These are phyloP conservation scores for Antrozous pallidus DNA, from an alignment of 2,797 vertebrate species.

Conservation along the genomic window DNA sequence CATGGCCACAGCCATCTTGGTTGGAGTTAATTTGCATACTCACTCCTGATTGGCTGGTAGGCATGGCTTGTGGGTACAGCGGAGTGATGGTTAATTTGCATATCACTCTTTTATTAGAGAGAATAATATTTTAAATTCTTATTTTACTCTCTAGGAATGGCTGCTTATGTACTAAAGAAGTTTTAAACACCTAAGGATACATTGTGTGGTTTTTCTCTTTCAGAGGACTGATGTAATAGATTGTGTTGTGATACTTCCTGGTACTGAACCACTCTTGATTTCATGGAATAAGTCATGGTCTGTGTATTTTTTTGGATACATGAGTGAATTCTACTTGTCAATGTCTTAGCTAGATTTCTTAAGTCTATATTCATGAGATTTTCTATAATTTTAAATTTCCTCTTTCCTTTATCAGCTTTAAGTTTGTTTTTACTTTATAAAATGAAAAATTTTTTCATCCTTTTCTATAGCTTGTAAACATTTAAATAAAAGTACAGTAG, in stretches of 20 bases:
- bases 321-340: neutral
- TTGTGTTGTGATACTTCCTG: neutral
- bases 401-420: neutral
- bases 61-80: too few relatives aligned
- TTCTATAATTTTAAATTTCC: neutral
- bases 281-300: neutral
- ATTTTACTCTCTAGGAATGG: neutral
- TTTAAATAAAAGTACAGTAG: neutral
- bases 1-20: too few relatives aligned
- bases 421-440: slow-evolving; percentile 23
- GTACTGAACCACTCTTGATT: neutral
- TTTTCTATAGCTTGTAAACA: neutral
- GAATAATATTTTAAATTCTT: neutral
- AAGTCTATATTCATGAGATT: neutral
- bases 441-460: neutral
- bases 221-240: neutral
- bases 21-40: too few relatives aligned
- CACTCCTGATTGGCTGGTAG: too few relatives aligned
- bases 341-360: slow-evolving; percentile 22
- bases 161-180: neutral
- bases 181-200: neutral
- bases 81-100: too few relatives aligned
- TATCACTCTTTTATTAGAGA: too few relatives aligned
- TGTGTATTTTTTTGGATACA: neutral
- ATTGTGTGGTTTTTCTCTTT: neutral